Conservation (phyloP, 2,113 vertebrate species). For the Python bivittatus region DNA sequence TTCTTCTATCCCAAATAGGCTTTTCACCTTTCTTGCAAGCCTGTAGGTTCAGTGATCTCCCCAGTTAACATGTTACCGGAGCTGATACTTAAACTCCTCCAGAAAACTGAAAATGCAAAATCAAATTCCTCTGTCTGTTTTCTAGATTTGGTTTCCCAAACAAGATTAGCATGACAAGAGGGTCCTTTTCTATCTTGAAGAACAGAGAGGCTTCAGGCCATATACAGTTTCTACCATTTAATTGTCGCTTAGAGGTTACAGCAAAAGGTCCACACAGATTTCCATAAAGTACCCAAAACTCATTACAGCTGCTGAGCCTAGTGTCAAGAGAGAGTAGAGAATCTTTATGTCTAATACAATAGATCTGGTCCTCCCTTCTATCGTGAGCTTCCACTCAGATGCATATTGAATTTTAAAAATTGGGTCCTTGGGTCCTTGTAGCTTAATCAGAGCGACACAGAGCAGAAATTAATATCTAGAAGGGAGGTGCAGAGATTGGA, state of each 20-base stretch:
- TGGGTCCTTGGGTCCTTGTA: background rate
- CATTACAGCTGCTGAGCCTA: background rate
- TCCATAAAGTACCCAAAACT: background rate
- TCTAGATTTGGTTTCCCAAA: background rate
- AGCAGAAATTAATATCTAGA: background rate
- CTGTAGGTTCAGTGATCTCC: background rate
- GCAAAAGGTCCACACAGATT: background rate
- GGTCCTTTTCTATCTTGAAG: background rate
- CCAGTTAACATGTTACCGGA: background rate
- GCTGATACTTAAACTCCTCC: background rate
- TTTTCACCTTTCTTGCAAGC: background rate
- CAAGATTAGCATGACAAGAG: background rate
- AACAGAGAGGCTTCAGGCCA: background rate
- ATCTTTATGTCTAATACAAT: background rate
- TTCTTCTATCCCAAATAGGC: background rate
- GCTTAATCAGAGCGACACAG: background rate
- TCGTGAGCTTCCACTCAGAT: rapidly evolving
- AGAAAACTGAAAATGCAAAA: background rate
- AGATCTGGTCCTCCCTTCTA: background rate
- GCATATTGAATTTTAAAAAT: background rate
- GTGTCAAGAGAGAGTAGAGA: background rate
- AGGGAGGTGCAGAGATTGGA: background rate
- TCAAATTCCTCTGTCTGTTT: background rate
- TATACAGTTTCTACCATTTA: background rate
- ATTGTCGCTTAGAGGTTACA: background rate